Evolutionary conservation across 2,113 vertebrate species (phyloP), one percentile per base, ranked within the genome.

Genomic region (Bufo gargarizans): DNA sequence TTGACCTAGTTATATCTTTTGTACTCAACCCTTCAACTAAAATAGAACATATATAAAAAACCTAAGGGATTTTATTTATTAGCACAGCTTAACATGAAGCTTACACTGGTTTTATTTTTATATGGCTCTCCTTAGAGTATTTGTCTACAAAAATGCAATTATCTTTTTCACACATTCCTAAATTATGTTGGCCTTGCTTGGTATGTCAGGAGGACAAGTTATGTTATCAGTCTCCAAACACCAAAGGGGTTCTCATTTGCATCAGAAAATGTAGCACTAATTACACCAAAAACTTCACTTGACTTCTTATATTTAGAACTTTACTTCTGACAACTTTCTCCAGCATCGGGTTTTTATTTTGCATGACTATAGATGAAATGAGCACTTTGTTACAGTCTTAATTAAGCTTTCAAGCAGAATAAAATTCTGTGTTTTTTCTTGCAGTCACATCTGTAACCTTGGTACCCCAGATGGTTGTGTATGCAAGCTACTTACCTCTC

Each of bases 401-500:
- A 79, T 45, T 33, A 61, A 17, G 33, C 59, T n/a, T 72, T 58
- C 20, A 87, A 65, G 50, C 43, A 59, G n/a, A 59, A 82, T 67
- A 50, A 33, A 12, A 56, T 43, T 20, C 50, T 76, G 16, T 43
- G 22, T n/a, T 22, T 86, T 90, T 90, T 92, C 59, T 88, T 72
- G 77, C 89, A 96, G 94, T 90, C 83, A 87, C 89, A 8, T 86
- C 91, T 16, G 8, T 85, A 55, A 79, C 77, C 50, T 84, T 86
- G 47, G 72, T 92, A 43, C 91, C 94, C 84, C 93, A 96, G 86
- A 92, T 95, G 91, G 92, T 91, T 0, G 93, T 95, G 1, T 99
- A 96, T 63, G 96, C 96, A 84, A 95, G 88, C 88, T 97, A 93
- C 91, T 91, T 93, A 72, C 94, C 95, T 9, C 91, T 96, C 53